Conservation (phyloP, 2,888 invertebrate species). For the Alloplasta piceator region DNA sequence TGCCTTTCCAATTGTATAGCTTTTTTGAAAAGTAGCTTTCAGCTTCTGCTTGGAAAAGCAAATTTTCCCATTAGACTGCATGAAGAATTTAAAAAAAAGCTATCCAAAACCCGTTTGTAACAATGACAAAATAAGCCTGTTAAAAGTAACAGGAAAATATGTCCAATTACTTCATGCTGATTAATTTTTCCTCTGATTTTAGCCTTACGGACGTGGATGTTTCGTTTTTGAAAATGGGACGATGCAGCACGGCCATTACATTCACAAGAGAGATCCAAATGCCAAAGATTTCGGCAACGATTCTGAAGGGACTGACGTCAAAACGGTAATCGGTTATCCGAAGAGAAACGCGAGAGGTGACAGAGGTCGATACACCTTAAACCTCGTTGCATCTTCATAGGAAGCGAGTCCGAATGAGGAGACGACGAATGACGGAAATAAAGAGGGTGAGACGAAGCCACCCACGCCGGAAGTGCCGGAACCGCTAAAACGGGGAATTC, state of each 20-base stretch:
- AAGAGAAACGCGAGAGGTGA: background rate
- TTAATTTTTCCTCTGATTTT: background rate
- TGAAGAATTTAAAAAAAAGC: too few relatives aligned
- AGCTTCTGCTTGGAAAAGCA: too few relatives aligned
- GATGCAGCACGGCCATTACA: slow-evolving; percentile 90
- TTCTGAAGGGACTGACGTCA: background rate
- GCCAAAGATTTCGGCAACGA: slow-evolving; percentile 81
- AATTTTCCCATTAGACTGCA: too few relatives aligned
- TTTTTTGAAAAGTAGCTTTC: too few relatives aligned
- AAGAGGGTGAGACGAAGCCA: slow-evolving; percentile 39
- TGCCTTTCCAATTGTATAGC: too few relatives aligned
- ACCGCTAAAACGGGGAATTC: slow-evolving; percentile 72
- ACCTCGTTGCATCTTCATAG: slow-evolving; percentile 50
- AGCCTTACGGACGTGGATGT: slow-evolving; percentile 89
- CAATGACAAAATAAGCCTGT: too few relatives aligned
- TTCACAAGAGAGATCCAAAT: slow-evolving; percentile 86
- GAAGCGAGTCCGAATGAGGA: slow-evolving; percentile 41
- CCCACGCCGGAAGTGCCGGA: slow-evolving; percentile 74
- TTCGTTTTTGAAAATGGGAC: slow-evolving; percentile 91
- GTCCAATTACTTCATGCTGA: too few relatives aligned
- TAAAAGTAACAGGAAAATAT: too few relatives aligned
- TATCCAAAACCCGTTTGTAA: too few relatives aligned
- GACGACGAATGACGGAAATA: slow-evolving; percentile 57
- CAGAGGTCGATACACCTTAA: background rate
- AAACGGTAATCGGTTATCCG: slow-evolving; percentile 27